Evolutionary conservation across 1,140 invertebrate genomes (phyloP).

Genomic region (Calephelis nemesis): DNA sequence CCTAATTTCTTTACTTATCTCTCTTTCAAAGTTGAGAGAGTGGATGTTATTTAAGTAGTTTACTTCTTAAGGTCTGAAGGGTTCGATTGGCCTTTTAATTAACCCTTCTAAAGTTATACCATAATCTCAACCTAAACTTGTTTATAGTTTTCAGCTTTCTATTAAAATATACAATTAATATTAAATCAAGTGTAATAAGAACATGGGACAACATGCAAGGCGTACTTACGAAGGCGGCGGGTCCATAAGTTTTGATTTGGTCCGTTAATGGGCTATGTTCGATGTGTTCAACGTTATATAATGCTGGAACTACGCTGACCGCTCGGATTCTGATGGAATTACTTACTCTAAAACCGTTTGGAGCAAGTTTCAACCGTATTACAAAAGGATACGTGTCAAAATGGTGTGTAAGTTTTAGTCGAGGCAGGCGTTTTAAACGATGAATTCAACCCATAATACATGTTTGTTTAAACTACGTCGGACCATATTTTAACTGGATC

Average conservation of each 20-base stretch:
- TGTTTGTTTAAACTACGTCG: conserved; percentile 10
- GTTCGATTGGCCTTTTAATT: no score
- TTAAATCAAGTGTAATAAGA: background rate
- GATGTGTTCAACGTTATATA: conserved; percentile 36
- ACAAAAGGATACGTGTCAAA: background rate
- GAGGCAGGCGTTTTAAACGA: background rate
- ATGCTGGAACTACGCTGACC: conserved; percentile 26
- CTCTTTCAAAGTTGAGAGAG: no score
- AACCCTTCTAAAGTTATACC: no score
- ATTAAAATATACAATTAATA: background rate
- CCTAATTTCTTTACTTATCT: no score
- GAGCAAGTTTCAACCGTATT: background rate
- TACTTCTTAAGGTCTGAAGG: no score
- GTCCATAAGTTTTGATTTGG: conserved; percentile 57
- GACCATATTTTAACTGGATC: conserved; percentile 16
- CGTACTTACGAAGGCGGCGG: conserved; percentile 45
- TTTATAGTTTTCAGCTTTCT: background rate
- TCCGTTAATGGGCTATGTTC: conserved; percentile 46
- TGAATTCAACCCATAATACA: conserved; percentile 1
- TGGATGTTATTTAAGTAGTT: no score
- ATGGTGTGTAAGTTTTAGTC: background rate
- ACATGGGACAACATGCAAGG: conserved; percentile 1
- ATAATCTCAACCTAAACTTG: no score
- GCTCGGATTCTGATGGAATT: conserved; percentile 29
- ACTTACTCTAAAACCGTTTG: conserved; percentile 8